Evolutionary conservation across 2,888 invertebrate genomes (phyloP), one percentile per base, ranked within the genome.

Genomic region (Stegophylla sp.): DNA sequence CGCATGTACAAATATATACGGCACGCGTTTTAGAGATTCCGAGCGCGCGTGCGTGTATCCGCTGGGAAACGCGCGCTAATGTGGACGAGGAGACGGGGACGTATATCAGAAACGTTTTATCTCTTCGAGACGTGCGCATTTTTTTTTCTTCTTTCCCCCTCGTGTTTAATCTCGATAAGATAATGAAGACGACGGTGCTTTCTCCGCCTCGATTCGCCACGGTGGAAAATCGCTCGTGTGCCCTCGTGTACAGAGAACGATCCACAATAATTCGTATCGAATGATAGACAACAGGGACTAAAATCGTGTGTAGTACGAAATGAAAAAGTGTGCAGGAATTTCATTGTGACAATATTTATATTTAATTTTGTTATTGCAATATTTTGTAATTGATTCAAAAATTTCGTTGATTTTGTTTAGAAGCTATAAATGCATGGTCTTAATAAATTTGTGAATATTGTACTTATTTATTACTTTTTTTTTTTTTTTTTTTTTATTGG

Each of bases 101-200:
- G 23, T n/a, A 26, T 59, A 72, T 72, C 56, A 41, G 15, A 7
- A 9, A 72, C 26, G 72, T 59, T 72, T 43, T 13, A 43, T 72
- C 43, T 72, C 43, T 72, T 10, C 43, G 26, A 26, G 41, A 26
- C 56, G 41, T 72, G 56, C n/a, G n/a, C n/a, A 56, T 72, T 59
- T 53, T 23, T 43, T 56, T 71, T 26, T 0, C 17, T 56, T 28
- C 7, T 10, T n/a, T n/a, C n/a, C n/a, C n/a, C n/a, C n/a, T n/a
- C n/a, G n/a, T n/a, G n/a, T 41, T 23, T 56, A 41, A 71, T 72
- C 56, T 17, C 28, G 72, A 59, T 43, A 59, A n/a, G n/a, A 43
- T 20, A 23, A 15, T 17, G 9, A 26, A 23, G n/a, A n/a, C n/a
- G n/a, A 13, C 7, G 1, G 56, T 45, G 59, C 59, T 61, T 61